Percentiles rank a stretch among this genome's conserved stretches.
phyloP scores from a whole-genome alignment of 2,888 invertebrate genomes.

The Bembecia ichneumoniformis region DNA sequence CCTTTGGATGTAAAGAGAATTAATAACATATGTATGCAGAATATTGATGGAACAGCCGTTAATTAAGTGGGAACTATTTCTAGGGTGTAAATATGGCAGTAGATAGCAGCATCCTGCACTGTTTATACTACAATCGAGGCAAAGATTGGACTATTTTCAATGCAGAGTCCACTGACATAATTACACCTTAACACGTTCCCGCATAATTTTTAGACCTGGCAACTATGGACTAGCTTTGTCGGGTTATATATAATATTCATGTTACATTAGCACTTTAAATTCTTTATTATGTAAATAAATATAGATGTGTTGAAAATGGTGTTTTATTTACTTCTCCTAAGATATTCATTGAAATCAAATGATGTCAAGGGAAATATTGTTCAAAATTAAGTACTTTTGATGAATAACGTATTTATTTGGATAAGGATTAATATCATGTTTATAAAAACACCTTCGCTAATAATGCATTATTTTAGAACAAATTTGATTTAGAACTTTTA shows the following conservation, averaged over 20 bases:
- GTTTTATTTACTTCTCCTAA: conserved; percentile 51
- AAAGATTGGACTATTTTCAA: conserved; percentile 59
- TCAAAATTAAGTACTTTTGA: no score
- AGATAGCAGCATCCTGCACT: conserved; percentile 64
- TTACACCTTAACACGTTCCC: conserved; percentile 40
- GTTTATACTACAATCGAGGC: conserved; percentile 49
- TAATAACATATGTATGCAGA: no score
- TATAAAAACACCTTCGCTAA: no score
- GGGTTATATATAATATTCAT: conserved; percentile 40
- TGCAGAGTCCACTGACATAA: conserved; percentile 39
- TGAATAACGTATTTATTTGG: no score
- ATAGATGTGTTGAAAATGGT: conserved; percentile 66
- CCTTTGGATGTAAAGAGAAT: no score
- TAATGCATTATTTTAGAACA: no score
- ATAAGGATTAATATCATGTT: no score
- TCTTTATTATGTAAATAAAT: conserved; percentile 57
- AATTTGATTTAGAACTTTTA: no score
- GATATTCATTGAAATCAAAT: no score
- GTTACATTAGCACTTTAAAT: conserved; percentile 63
- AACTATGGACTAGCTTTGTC: conserved; percentile 47
- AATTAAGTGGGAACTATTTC: conserved; percentile 2
- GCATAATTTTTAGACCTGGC: conserved; percentile 39
- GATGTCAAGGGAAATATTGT: no score
- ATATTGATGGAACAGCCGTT: not conserved
- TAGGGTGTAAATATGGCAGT: conserved; percentile 30